Evolutionary conservation across 2,797 vertebrate genomes (phyloP).

Genomic region (Garrulus glandarius): DNA sequence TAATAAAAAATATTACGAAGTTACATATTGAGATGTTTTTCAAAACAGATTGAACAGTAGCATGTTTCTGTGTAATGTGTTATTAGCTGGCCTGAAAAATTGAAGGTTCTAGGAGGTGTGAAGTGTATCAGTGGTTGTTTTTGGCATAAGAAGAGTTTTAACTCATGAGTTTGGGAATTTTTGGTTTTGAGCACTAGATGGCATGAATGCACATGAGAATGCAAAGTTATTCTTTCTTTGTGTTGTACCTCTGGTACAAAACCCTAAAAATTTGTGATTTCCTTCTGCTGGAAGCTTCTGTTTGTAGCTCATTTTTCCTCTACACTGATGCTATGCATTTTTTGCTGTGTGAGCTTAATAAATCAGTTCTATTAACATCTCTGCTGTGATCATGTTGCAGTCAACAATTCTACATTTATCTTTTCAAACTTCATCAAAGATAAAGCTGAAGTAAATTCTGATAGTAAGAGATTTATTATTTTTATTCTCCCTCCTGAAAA

Average conservation of each 20-base stretch:
- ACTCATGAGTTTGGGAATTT: not conserved
- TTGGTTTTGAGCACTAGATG: slow-evolving; percentile 40
- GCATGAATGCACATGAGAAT: not conserved
- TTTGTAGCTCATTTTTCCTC: not conserved
- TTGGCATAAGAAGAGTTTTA: not conserved
- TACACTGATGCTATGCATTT: not conserved
- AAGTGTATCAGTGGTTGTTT: not conserved
- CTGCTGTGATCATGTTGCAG: not conserved
- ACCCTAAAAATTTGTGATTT: not conserved
- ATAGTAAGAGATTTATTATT: not conserved
- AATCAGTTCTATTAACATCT: not conserved
- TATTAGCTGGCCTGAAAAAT: not conserved
- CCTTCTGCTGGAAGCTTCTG: not conserved
- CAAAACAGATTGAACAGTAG: not conserved
- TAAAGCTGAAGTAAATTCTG: not conserved
- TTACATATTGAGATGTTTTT: not conserved
- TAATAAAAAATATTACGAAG: accelerated
- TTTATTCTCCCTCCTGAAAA: not conserved
- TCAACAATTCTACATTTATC: not conserved
- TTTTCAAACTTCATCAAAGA: not conserved
- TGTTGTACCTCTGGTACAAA: not conserved
- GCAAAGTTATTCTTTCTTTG: not conserved
- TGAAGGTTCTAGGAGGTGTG: not conserved
- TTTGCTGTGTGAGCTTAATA: not conserved
- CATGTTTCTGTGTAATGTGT: not conserved